These are phyloP conservation scores for Hyaena hyaena DNA, from an alignment of 2,113 vertebrate species.

Conservation along the genomic window DNA sequence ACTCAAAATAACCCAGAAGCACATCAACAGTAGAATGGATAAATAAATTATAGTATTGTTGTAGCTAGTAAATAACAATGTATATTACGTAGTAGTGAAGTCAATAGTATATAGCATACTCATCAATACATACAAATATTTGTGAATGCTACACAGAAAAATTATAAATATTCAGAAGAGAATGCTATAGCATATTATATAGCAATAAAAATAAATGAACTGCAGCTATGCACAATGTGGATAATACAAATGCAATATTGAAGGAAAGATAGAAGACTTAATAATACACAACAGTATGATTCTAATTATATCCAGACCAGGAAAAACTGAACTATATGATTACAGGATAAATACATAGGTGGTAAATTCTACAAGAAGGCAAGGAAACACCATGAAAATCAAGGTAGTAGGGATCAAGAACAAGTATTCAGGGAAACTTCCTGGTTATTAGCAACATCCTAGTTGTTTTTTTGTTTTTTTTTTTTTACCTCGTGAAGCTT, in stretches of 20 bases:
- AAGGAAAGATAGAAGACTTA: slow-evolving; percentile 35
- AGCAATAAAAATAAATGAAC: slow-evolving; percentile 38
- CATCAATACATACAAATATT: slow-evolving; percentile 11
- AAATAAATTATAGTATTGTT: background rate
- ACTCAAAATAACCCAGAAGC: slow-evolving; percentile 20
- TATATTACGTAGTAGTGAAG: background rate
- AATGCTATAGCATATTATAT: background rate
- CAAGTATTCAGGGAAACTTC: background rate
- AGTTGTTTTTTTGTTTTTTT: no score
- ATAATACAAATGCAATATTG: background rate
- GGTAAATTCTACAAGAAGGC: background rate
- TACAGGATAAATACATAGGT: background rate
- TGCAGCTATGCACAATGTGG: background rate
- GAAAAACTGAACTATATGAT: background rate
- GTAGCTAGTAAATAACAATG: background rate
- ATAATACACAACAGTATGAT: background rate
- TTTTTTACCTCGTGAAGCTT: background rate
- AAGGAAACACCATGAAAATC: background rate
- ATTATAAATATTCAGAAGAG: background rate
- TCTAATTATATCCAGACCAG: background rate
- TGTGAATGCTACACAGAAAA: slow-evolving; percentile 9
- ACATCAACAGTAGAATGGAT: background rate
- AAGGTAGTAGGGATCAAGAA: background rate
- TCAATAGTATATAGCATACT: background rate
- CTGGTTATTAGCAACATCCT: background rate